Base-by-base conservation (phyloP, 2,888 invertebrate species). In the Galerucella calmariensis region DNA sequence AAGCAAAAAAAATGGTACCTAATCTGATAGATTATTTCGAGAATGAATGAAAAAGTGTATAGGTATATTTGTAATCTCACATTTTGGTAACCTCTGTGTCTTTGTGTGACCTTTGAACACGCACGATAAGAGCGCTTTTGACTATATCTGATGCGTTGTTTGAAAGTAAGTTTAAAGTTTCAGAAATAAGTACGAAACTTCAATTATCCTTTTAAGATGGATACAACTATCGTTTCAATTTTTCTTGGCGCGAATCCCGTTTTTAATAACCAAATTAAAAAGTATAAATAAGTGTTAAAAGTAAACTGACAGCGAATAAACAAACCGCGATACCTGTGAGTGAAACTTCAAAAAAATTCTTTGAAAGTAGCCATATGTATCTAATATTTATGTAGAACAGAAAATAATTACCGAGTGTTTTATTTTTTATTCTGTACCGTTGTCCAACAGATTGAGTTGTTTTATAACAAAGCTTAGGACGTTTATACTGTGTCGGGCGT, bases 281-380 rank as follows among this genome's bases (percentile, higher is more conserved):
- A 27, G 35, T 27, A 35, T 35, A 61, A 61, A 61, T 61, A 61
- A 35, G n/a, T 61, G 27, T 61, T 61, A 27, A 61, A 61, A 61
- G 61, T 61, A 61, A 35, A 61, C n/a, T 61, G 61, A 61, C 61
- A 35, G 61, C 35, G 14, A 61, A 61, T 61, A 61, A 61, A 61
- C 61, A 35, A 61, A 61, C 61, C 12, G 24, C 27, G 35, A 35
- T 61, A 61, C 61, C 61, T 61, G 35, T 9, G 61, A 61, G 61
- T 35, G 27, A 35, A 35, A n/a, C 61, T n/a, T 61, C 61, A 61
- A 27, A 35, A 61, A 61, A 27, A 10, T 61, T 61, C 2, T 56
- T 61, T 35, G 14, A 61, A 35, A 61, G 61, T 61, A 27, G 6
- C 61, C 35, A 61, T 35, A 6, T 61, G 35, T 35, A 20, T 20